phyloP scores from a whole-genome alignment of 2,113 vertebrate genomes.

The pig (Sus scrofa) region T2T-Sscrofa CM000814.6:81907501-81908000 shows the following conservation, averaged over 20 bases:
- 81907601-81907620: not conserved
- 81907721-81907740: conserved; percentile 58
- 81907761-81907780: conserved; percentile 42
- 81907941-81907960: not conserved
- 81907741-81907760: conserved; percentile 62
- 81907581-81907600: conserved; percentile 35
- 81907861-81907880: conserved; percentile 60
- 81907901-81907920: conserved; percentile 65
- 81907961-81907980: conserved; percentile 4
- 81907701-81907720: conserved; percentile 55
- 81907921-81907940: conserved; percentile 28
- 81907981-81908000: not conserved
- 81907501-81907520: not conserved
- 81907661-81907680: conserved; percentile 56
- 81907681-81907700: conserved; percentile 23
- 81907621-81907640: not conserved
- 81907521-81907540: not conserved
- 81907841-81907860: conserved; percentile 64
- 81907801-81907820: conserved; percentile 48
- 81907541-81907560: not conserved
- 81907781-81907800: conserved; percentile 53
- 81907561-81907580: not conserved
- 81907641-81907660: conserved; percentile 52
- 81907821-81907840: conserved; percentile 67
- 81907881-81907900: conserved; percentile 54